Conservation (phyloP, 2,797 vertebrate genomes). For the Intellagama lesueurii region DNA sequence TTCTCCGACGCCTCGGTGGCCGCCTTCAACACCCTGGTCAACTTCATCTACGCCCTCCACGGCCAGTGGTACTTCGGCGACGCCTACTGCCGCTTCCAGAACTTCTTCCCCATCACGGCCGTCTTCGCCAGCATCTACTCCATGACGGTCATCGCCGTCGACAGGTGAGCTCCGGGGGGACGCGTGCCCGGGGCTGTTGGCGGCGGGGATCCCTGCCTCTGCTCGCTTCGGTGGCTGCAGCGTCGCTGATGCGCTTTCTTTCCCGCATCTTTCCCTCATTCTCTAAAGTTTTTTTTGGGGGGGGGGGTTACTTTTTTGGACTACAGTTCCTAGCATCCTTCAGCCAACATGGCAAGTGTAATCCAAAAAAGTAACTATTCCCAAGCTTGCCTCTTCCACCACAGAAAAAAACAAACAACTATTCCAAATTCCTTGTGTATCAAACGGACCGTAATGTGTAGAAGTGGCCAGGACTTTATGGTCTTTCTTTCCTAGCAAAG, state of each 20-base stretch:
- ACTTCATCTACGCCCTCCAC: constrained; percentile 92
- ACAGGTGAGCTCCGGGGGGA: constrained; percentile 84
- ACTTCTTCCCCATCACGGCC: constrained; percentile 94
- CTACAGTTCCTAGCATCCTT: no score
- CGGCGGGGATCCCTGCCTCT: no score
- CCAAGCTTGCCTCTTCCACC: no score
- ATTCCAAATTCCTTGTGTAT: not conserved
- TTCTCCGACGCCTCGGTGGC: constrained; percentile 93
- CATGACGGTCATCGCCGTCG: constrained; percentile 92
- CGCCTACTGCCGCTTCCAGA: constrained; percentile 94
- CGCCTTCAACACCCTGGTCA: constrained; percentile 93
- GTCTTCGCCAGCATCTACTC: constrained; percentile 98
- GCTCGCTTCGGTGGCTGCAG: no score
- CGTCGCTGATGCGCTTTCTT: no score
- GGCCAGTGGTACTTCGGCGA: constrained; percentile 95
- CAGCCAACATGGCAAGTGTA: no score
- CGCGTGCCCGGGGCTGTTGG: no score
- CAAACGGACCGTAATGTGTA: not conserved
- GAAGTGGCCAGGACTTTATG: not conserved
- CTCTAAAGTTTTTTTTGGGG: no score
- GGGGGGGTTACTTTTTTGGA: no score
- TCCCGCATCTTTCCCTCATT: not conserved
- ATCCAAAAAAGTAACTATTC: no score
- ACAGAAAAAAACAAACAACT: no score
- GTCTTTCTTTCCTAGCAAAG: not conserved